A percentile compares a stretch with the other conserved stretches of the same genome.
Evolutionary conservation across 2,797 vertebrate genomes (phyloP).

Genomic region (Galago senegalensis): DNA sequence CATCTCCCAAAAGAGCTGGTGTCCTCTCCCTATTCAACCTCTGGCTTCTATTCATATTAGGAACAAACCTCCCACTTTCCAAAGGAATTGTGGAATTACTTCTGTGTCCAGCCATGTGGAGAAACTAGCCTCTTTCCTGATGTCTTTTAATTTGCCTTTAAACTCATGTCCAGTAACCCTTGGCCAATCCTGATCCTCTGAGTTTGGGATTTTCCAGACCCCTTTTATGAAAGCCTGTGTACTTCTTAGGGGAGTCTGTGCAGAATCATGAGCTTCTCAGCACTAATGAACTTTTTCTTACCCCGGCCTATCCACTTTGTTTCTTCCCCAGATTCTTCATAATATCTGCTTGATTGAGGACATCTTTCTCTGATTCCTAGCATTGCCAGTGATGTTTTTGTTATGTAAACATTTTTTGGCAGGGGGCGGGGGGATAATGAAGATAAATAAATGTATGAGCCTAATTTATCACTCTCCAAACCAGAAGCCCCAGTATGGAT

Average conservation of each 20-base stretch:
- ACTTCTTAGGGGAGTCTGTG: neutral
- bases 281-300: neutral
- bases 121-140: neutral
- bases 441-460: neutral
- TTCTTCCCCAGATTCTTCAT: neutral
- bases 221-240: neutral
- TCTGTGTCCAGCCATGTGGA: neutral
- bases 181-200: neutral
- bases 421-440: neutral
- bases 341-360: neutral
- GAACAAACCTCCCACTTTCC: conserved; percentile 14
- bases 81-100: neutral
- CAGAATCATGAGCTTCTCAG: neutral
- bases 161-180: neutral
- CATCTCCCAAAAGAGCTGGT: neutral
- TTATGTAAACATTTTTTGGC: neutral
- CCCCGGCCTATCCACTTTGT: neutral
- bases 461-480: neutral
- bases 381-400: neutral
- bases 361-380: neutral
- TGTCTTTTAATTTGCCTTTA: conserved; percentile 28
- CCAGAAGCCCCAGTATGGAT: neutral
- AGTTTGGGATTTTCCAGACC: conserved; percentile 29
- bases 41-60: neutral
- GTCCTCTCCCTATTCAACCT: neutral